Evolutionary conservation across 35 echinoderm and acorn worm species (phyloP), one percentile per base, ranked within the genome.

Genomic region (Eucidaris tribuloides): DNA sequence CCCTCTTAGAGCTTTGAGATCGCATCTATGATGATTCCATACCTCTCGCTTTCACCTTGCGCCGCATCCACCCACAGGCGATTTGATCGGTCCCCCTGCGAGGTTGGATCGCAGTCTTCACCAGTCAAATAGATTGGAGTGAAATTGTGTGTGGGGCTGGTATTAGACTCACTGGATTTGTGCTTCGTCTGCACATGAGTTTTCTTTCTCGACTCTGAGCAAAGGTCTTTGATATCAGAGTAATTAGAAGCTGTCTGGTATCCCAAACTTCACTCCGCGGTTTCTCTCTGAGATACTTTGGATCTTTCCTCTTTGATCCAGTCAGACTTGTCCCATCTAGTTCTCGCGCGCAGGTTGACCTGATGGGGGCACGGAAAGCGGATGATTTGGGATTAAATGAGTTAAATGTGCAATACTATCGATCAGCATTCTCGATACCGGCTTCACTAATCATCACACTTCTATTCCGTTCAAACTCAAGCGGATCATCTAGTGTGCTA

Each of bases 41-140:
- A 4, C 89, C 94, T 57, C 60, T 97, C 35, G 89, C 89, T 61
- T 97, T 97, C 17, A 85, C 65, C 62, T 97, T 97, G 6, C n/a
- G 90, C 56, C 60, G 45, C 64, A 62, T 84, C 76, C 34, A 83
- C n/a, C 56, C 2, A 45, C 42, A 6, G 85, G 76, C 17, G 79
- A 77, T 22, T 61, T 79, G 5, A 48, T 64, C 22, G 77, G 46
- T 38, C 49, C n/a, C n/a, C n/a, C n/a, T 58, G 45, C 52, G 25
- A 23, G 58, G 68, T 42, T 56, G 86, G 4, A 62, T 64, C 23
- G 58, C 55, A 24, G 81, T 82, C 43, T 95, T 86, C 7, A 65
- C 79, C 4, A 58, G 29, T 4, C 92, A 65, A 34, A 97, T 64
- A 63, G 92, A 92, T 19, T 89, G 94, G 0, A 86, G 86, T 46